phyloP scores from a whole-genome alignment of 2,888 invertebrate genomes.

The Limnephilus lunatus region DNA sequence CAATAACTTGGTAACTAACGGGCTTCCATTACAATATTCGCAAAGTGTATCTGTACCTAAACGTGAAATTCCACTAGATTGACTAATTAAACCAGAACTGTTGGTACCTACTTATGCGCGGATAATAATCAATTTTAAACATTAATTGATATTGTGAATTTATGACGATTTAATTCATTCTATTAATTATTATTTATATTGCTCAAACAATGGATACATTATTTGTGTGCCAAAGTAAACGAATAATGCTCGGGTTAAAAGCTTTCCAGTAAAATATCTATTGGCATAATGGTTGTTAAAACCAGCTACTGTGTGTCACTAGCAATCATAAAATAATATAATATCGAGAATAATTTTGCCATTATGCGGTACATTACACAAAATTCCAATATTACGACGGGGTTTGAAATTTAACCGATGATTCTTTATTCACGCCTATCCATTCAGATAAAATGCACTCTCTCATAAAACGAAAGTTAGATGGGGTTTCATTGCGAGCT shows the following conservation, averaged over 20 bases:
- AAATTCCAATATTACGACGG: neutral
- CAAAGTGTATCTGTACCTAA: slow-evolving; percentile 13
- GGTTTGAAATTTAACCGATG: neutral
- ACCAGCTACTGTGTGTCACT: neutral
- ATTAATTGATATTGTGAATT: neutral
- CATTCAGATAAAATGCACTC: neutral
- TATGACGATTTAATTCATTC: neutral
- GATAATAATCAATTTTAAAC: neutral
- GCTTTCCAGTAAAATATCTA: neutral
- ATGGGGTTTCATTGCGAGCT: neutral
- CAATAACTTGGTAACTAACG: slow-evolving; percentile 45
- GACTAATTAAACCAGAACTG: slow-evolving; percentile 15
- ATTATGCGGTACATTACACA: neutral
- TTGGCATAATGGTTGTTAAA: neutral
- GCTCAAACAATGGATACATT: neutral
- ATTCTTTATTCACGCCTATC: neutral
- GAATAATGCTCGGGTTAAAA: neutral
- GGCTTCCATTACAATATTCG: slow-evolving; percentile 24
- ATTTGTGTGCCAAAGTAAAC: neutral
- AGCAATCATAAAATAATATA: neutral
- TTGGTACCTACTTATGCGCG: neutral
- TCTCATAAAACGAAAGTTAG: neutral
- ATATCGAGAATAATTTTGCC: neutral
- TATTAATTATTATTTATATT: too few relatives aligned
- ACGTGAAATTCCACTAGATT: slow-evolving; percentile 33